Evolutionary conservation across 2,113 vertebrate genomes (phyloP), one percentile per base, ranked within the genome.

Genomic region (Hepsetus odoe): DNA sequence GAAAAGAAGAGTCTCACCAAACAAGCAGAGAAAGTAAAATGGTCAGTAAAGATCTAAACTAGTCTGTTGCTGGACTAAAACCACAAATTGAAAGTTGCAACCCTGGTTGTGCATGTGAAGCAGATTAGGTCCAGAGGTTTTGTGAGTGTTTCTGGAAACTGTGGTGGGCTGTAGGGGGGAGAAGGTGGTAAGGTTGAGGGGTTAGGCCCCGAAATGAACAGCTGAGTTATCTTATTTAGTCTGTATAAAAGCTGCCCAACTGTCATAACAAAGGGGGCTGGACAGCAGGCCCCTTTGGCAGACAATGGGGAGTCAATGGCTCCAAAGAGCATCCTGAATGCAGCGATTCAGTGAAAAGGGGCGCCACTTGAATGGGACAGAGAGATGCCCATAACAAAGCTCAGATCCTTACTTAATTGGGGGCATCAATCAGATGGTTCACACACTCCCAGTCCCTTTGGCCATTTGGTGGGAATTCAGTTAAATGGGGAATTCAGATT

Each of bases 201-300:
- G 88, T 92, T 88, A 91, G 87, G 84, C 88, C 86, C 62, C 84
- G 86, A 90, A 92, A 92, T 92, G 92, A 93, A 92, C 92, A 93
- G 91, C 91, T 93, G 92, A 93, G 89, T 89, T 90, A 80, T 77
- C 88, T 90, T 90, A 92, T 93, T 93, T 92, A 92, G 90, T 90
- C 88, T 83, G 88, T 89, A 92, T 91, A 89, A 93, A 92, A 92
- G 91, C 88, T 70, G 85, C 86, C 87, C 92, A 92, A 94, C 90
- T 92, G 92, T 92, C 92, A 93, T 88, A 92, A 93, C 92, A 93
- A 92, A 91, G 89, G 89, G 49, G 82, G 80, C 84, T 74, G 89
- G 88, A 90, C 88, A 88, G 87, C 85, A 88, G 88, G 88, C 86
- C 88, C 38, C 59, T 71, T 26, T 12, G 56, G 65, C 74, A 85